These are phyloP conservation scores for Aporrectodea caliginosa DNA, from an alignment of 1,140 invertebrate genomes.

Conservation along the genomic window DNA sequence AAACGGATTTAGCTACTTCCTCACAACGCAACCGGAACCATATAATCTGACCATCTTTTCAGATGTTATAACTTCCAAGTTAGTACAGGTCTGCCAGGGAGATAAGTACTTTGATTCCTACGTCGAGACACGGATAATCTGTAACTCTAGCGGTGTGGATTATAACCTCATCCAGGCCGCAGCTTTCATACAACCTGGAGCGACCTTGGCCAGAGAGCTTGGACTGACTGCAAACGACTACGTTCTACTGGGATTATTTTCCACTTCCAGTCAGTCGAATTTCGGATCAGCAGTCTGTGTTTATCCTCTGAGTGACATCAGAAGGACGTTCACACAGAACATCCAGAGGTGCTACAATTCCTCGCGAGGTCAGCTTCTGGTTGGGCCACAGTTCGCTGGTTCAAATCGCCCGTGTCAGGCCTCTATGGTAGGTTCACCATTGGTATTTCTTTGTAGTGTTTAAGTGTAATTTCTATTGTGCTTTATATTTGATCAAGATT, in stretches of 20 bases:
- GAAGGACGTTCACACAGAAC: conserved; percentile 93
- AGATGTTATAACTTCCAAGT: conserved; percentile 86
- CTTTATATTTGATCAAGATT: no score
- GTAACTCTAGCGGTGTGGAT: conserved; percentile 63
- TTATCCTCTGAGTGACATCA: conserved; percentile 85
- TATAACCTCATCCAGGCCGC: conserved; percentile 53
- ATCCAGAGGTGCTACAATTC: conserved; percentile 86
- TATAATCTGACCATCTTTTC: conserved; percentile 59
- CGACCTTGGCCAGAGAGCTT: conserved; percentile 63
- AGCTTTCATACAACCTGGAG: conserved; percentile 64
- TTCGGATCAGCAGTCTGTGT: conserved; percentile 79
- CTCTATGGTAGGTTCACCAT: background rate
- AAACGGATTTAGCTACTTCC: conserved; percentile 91
- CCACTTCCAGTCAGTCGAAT: conserved; percentile 35
- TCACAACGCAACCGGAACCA: conserved; percentile 80
- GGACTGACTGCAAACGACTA: conserved; percentile 65
- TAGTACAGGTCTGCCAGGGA: conserved; percentile 93
- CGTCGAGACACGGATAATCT: conserved; percentile 93
- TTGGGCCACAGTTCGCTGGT: background rate
- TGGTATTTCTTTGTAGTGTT: no score
- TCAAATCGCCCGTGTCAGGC: background rate
- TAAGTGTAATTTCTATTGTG: no score
- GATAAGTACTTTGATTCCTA: conserved; percentile 96
- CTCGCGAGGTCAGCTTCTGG: no score
- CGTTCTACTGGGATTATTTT: conserved; percentile 50